Base-by-base conservation (phyloP, 2,888 invertebrate species). In the Myathropa florea region DNA sequence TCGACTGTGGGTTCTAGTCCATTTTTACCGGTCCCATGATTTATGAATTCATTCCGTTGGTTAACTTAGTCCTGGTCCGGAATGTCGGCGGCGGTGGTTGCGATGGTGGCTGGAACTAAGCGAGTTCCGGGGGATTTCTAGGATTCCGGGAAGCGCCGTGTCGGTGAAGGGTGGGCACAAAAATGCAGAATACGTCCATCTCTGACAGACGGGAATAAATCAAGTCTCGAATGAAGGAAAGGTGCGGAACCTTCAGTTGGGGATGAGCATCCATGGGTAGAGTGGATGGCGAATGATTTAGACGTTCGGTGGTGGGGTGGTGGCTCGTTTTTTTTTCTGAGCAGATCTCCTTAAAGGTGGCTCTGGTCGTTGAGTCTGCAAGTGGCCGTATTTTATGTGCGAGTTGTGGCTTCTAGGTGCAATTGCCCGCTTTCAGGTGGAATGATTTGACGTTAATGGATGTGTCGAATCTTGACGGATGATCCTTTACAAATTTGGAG, bases 11-110 rank as follows among this genome's bases (percentile, higher is more conserved):
- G 70, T 63, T 75, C 73, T 72, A 85, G 88, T 88, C 88, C 83
- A 78, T 83, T 88, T 88, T 86, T 85, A 88, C 85, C 85, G 68
- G 63, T 78, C 64, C 75, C 85, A 88, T 88, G 88, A 88, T 88
- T 88, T 88, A 88, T 88, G 88, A 88, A 83, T 88, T 79, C 78
- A 79, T 84, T 82, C 72, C 82, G 75, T 83, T 83, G 86, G 83
- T 86, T 86, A 83, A 86, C 65, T 83, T 83, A 78, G 86, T 83
- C 72, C 59, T 63, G 21, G 72, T 53, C 60, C 39, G 70, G 46
- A 39, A 67, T 55, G 71, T 28, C 30, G 59, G 71, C n/a, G 53
- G 65, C 63, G 26, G 14, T 23, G 57, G 55, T 57, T 55, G n/a
- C 33, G n/a, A n/a, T n/a, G n/a, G n/a, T n/a, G n/a, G n/a, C n/a